phyloP scores from a whole-genome alignment of 2,797 vertebrate genomes.

The Pelobates cultripes region DNA sequence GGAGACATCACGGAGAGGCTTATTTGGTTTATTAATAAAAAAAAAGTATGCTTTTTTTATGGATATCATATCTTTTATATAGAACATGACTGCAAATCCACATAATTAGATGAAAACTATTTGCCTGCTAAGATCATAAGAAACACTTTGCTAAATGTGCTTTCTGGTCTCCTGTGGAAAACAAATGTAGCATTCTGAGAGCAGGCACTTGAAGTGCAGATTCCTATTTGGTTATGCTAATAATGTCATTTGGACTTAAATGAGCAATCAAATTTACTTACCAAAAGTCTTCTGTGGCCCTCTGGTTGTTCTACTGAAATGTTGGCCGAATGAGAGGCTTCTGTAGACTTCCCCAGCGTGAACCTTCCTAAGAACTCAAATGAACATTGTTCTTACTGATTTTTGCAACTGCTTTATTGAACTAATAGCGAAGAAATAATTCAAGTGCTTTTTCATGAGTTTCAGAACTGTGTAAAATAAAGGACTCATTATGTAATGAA shows the following conservation, averaged over 20 bases:
- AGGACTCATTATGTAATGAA: constrained; percentile 55
- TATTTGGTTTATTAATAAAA: constrained; percentile 46
- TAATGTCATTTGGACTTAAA: constrained; percentile 54
- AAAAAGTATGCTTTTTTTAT: constrained; percentile 39
- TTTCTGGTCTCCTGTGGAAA: constrained; percentile 53
- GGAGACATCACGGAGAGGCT: constrained; percentile 39
- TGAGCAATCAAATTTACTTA: constrained; percentile 55
- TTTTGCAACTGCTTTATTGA: constrained; percentile 57
- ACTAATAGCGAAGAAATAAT: constrained; percentile 53
- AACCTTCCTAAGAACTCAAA: constrained; percentile 51
- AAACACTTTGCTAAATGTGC: constrained; percentile 54
- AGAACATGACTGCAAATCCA: constrained; percentile 31
- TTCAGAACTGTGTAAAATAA: constrained; percentile 53
- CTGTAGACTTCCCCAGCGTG: constrained; percentile 54
- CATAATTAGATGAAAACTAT: constrained; percentile 36
- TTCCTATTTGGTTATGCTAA: constrained; percentile 56
- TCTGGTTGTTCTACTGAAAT: constrained; percentile 45
- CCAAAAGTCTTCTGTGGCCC: constrained; percentile 54
- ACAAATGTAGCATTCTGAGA: constrained; percentile 51
- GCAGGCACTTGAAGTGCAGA: constrained; percentile 49
- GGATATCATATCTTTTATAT: constrained; percentile 35
- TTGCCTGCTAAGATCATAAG: constrained; percentile 36
- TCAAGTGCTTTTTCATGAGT: constrained; percentile 52
- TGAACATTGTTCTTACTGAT: constrained; percentile 57
- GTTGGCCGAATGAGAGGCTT: constrained; percentile 49